Evolutionary conservation across 2,888 invertebrate species (phyloP), one percentile per base, ranked within the genome.

Genomic region (Lepetodrilus schrolli): DNA sequence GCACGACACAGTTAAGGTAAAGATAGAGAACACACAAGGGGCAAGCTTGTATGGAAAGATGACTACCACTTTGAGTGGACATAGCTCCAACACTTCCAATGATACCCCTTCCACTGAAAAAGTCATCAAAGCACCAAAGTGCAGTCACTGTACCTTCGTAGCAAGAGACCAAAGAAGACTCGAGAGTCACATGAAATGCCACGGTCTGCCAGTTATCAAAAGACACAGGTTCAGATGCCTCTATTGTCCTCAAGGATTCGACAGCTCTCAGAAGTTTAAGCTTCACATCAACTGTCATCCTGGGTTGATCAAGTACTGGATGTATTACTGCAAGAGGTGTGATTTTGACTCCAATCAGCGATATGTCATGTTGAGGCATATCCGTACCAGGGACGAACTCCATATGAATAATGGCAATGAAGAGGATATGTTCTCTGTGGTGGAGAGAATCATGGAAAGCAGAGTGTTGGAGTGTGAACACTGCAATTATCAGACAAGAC

Each of bases 241-340:
- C 74, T 80, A 78, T 68, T 80, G 80, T 36, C 80, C 80, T 13
- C 80, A 80, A 66, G 77, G 78, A 1, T 78, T 80, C 74, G 78
- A 78, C 66, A 76, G 74, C 58, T 71, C 76, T 30, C 50, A 75
- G 34, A 80, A 78, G 66, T 80, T 80, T 68, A 71, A 51, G 37
- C 74, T 74, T 5, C 80, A 80, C 66, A 76, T 80, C 20, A 76
- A 74, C n/a, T 78, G 80, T 66, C 80, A 80, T 70, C 80, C 80
- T 17, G 80, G 80, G 1, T 68, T 77, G n/a, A 80, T 80, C 49
- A 77, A 78, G 38, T 78, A 77, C 68, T 70, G 74, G 48, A 51
- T 78, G 34, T 77, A 76, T 34, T 73, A 74, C 21, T 80, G 80
- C 58, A 80, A 77, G 48, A 74, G 73, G 36, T 80, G 80, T 71